Base-by-base conservation (phyloP, 2,888 invertebrate genomes). In the Frankliniella intonsa region DNA sequence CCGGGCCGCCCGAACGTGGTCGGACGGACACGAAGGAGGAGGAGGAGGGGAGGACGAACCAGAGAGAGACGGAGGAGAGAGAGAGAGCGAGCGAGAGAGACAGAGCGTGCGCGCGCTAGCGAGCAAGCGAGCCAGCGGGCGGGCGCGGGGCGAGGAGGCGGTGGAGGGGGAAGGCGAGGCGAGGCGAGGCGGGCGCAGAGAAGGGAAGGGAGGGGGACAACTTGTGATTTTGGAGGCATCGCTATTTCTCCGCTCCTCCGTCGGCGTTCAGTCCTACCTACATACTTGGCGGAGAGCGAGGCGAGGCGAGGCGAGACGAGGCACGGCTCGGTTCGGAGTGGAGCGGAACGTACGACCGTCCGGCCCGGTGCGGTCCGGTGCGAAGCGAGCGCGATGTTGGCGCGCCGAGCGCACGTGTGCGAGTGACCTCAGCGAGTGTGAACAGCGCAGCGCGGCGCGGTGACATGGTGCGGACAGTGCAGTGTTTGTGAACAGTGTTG, bases 211-310 rank as follows among this genome's bases (percentile, higher is more conserved):
- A 76, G 69, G 69, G 69, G 69, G 69, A 76, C 69, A 76, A 76
- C 69, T 76, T 76, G 69, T 76, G 69, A 76, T 76, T 76, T 76
- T 76, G 69, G 69, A 76, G 69, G 69, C 69, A 76, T 76, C 69
- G 69, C 69, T 76, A 76, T 76, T 76, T 76, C 69, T 76, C 69
- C 69, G 69, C 69, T 76, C 69, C 69, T 76, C 69, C 69, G 69
- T 76, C 69, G 69, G 69, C 69, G 69, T 76, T 76, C 69, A 76
- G 69, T 76, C 69, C 69, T 76, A 76, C 69, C 69, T 76, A 76
- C 69, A 76, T 76, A 76, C 69, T 76, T 76, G 69, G 69, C 69
- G 69, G 69, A 25, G 69, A 76, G 69, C 69, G 69, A 62, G 55
- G 62, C 62, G 69, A 76, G 69, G 69, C 69, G 69, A 76, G 69